A percentile compares a stretch with the other conserved stretches of the same genome.
phyloP scores from a whole-genome alignment of 2,797 vertebrate genomes.

The Chromis chromis region DNA sequence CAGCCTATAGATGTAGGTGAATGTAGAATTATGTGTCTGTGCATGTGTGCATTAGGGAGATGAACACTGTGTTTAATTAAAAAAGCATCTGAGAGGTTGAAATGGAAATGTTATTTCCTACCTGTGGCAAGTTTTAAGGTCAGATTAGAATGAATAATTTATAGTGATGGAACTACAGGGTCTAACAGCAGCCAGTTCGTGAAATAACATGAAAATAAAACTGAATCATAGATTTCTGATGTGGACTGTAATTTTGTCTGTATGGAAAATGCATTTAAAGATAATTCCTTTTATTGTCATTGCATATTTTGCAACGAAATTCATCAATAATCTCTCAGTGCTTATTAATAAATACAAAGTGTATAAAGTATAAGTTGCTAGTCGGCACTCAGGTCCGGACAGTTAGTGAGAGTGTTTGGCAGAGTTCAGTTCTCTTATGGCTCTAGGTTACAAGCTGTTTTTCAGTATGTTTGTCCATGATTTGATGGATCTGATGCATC shows the following conservation, averaged over 20 bases:
- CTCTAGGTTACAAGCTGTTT: no score
- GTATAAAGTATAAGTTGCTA: no score
- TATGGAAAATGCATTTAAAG: not conserved
- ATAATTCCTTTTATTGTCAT: not conserved
- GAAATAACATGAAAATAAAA: slow-evolving; percentile 3
- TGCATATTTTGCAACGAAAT: no score
- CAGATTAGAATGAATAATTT: slow-evolving; percentile 6
- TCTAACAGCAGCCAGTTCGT: not conserved
- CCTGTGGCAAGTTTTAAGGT: slow-evolving; percentile 46
- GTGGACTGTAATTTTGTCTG: not conserved
- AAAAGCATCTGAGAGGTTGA: slow-evolving; percentile 20
- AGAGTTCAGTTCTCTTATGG: no score
- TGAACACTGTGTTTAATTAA: slow-evolving; percentile 39
- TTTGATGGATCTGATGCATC: no score
- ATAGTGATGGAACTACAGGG: not conserved
- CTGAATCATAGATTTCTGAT: not conserved
- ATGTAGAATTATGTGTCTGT: not conserved
- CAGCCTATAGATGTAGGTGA: not conserved
- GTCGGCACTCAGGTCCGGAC: no score
- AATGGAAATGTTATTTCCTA: slow-evolving; percentile 24
- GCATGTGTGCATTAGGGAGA: not conserved
- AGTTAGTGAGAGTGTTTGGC: no score
- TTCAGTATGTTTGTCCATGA: no score
- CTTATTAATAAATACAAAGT: no score
- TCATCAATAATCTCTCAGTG: no score